Percentiles rank a stretch among this genome's conserved stretches.
These are phyloP conservation scores for Istiophorus platypterus DNA, from an alignment of 2,113 vertebrate species.

Conservation along the genomic window DNA sequence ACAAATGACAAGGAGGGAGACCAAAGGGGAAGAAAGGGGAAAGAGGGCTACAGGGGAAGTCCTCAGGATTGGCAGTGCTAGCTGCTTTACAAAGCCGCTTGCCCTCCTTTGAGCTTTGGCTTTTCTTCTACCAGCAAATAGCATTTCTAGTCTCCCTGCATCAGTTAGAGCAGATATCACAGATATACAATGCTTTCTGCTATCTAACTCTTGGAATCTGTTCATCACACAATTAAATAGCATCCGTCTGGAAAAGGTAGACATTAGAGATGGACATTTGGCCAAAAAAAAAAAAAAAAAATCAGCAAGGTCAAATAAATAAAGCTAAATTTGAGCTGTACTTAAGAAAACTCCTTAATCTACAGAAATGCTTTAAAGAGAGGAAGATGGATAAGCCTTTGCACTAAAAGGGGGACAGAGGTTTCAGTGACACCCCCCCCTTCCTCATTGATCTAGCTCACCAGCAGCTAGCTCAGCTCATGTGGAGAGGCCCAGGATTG, in stretches of 20 bases:
- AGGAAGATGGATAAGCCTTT: neutral
- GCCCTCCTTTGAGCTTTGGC: slow-evolving; percentile 39
- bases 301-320: slow-evolving; percentile 61
- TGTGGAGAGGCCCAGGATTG: slow-evolving; percentile 69
- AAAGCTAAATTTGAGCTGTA: neutral
- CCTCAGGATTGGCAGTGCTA: slow-evolving; percentile 4
- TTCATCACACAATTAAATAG: slow-evolving; percentile 69
- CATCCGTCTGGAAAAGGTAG: slow-evolving; percentile 34
- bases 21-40: neutral
- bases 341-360: slow-evolving; percentile 37
- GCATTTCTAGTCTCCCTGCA: slow-evolving; percentile 56
- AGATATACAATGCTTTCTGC: slow-evolving; percentile 58
- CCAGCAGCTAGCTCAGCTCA: slow-evolving; percentile 61
- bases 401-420: slow-evolving; percentile 2
- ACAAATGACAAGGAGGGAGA: slow-evolving; percentile 6
- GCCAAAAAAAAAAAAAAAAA: slow-evolving; percentile 56
- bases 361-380: slow-evolving; percentile 39
- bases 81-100: slow-evolving; percentile 39
- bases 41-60: slow-evolving; percentile 4
- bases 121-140: slow-evolving; percentile 56
- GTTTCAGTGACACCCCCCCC: no score
- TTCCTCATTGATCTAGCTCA: slow-evolving; percentile 72
- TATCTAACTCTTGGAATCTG: slow-evolving; percentile 61
- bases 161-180: slow-evolving; percentile 65
- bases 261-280: slow-evolving; percentile 41